Conservation (phyloP, 1,140 invertebrate genomes). For the Penaeus chinensis region DNA sequence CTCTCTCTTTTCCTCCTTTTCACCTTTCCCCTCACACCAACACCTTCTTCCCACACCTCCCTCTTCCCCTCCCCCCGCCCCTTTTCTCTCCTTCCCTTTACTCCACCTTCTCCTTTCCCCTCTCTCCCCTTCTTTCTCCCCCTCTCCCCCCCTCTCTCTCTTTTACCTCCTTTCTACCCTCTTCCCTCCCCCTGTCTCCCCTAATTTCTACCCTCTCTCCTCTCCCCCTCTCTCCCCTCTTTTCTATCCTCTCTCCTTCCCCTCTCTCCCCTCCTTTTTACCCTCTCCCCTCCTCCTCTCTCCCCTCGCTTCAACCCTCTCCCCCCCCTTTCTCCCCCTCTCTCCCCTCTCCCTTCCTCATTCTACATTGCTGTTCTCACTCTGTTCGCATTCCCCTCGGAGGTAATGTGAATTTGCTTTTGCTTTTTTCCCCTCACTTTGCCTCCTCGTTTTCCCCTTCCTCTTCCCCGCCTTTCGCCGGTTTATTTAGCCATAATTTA, state of each 20-base stretch:
- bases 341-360: not conserved
- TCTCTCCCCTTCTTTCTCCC: not conserved
- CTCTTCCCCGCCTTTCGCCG: not conserved
- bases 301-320: too few relatives aligned
- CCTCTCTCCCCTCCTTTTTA: not conserved
- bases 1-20: not conserved
- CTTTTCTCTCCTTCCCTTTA: not conserved
- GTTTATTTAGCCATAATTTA: too few relatives aligned
- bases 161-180: slow-evolving; percentile 1
- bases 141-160: not conserved
- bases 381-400: not conserved
- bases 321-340: not conserved
- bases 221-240: not conserved
- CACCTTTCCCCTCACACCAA: not conserved
- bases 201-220: not conserved
- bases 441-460: too few relatives aligned
- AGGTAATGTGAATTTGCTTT: not conserved
- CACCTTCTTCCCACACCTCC: not conserved
- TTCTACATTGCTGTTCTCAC: not conserved
- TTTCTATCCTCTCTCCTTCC: not conserved
- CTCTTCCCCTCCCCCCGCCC: not conserved
- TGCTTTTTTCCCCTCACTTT: not conserved
- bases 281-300: not conserved
- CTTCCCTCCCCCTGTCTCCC: not conserved
- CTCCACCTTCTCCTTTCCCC: not conserved